Evolutionary conservation across 1,140 invertebrate species (phyloP).

Genomic region (Saccostrea echinata): DNA sequence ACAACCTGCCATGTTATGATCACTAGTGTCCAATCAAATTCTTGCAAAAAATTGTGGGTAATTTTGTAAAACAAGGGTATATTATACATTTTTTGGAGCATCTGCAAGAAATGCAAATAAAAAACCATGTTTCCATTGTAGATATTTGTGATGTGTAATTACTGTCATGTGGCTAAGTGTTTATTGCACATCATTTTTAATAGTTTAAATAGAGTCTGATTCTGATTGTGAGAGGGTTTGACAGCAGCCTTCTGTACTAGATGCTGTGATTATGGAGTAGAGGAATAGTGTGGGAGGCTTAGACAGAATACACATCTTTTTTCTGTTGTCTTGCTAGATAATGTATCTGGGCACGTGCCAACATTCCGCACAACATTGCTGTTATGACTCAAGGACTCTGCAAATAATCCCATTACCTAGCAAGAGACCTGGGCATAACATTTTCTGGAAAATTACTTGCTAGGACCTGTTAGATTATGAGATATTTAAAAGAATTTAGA

Average conservation of each 20-base stretch:
- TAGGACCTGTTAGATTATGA: conserved; percentile 38
- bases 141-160: not conserved
- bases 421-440: conserved; percentile 14
- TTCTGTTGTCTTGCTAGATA: conserved; percentile 43
- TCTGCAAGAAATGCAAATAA: not conserved
- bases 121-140: not conserved
- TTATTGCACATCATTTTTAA: conserved; percentile 12
- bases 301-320: conserved; percentile 32
- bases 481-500: conserved; percentile 36
- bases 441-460: conserved; percentile 39
- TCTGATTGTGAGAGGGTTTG: not conserved
- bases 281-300: conserved; percentile 15
- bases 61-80: conserved; percentile 17
- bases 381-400: conserved; percentile 48
- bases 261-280: not conserved
- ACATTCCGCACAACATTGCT: conserved; percentile 30
- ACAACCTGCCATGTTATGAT: conserved; percentile 5
- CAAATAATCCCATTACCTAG: conserved; percentile 30
- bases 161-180: not conserved
- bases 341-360: conserved; percentile 44
- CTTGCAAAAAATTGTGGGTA: not conserved
- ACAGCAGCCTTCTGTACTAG: not conserved
- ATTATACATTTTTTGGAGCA: not conserved
- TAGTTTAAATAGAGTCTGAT: conserved; percentile 14
- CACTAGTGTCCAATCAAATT: not conserved